Conservation (phyloP, 2,888 invertebrate species). For the Bruchidius siliquastri region DNA sequence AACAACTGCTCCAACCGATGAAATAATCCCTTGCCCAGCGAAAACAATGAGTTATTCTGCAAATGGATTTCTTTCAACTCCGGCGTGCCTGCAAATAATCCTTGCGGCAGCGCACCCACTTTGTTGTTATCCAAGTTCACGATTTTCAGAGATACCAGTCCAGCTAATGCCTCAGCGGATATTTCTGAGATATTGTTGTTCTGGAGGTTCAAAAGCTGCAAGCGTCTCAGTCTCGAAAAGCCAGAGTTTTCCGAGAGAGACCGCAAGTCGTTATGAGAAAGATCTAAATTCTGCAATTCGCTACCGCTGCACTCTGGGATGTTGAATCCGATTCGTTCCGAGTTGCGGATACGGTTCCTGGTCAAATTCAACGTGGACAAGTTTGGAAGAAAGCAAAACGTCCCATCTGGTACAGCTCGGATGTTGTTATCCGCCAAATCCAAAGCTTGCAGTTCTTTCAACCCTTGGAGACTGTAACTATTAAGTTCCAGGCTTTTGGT, state of each 20-base stretch:
- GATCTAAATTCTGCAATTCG: constrained; percentile 71
- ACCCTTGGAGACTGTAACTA: constrained; percentile 66
- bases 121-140: constrained; percentile 85
- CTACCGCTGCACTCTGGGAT: constrained; percentile 60
- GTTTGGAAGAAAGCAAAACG: constrained; percentile 74
- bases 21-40: constrained; percentile 77
- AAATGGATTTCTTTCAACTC: constrained; percentile 79
- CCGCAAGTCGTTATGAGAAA: constrained; percentile 76
- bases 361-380: constrained; percentile 81
- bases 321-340: constrained; percentile 70
- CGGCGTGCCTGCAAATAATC: constrained; percentile 74
- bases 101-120: constrained; percentile 74
- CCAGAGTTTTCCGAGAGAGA: constrained; percentile 66
- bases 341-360: constrained; percentile 73
- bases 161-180: constrained; percentile 72
- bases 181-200: constrained; percentile 79
- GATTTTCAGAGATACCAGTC: constrained; percentile 71
- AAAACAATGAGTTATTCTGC: constrained; percentile 79
- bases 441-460: constrained; percentile 73
- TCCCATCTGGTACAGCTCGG: constrained; percentile 70
- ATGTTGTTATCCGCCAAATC: constrained; percentile 83
- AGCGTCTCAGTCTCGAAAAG: constrained; percentile 67
- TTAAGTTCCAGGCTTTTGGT: constrained; percentile 71
- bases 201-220: constrained; percentile 75
- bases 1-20: constrained; percentile 79